Evolutionary conservation across 2,113 vertebrate species (phyloP).

Genomic region (Arothron firmamentum): DNA sequence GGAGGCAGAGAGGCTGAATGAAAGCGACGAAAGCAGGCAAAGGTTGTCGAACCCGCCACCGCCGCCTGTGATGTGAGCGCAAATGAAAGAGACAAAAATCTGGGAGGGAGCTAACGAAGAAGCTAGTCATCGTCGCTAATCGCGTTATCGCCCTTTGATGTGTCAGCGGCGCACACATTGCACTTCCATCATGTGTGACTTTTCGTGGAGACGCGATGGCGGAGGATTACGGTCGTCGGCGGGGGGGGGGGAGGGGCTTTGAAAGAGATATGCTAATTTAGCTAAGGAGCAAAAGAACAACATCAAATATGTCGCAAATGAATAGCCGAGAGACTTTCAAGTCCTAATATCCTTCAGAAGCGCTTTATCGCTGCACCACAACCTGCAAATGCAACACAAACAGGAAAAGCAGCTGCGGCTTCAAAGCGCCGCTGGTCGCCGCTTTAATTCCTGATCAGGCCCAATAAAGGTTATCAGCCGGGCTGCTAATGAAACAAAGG

Average conservation of each 20-base stretch:
- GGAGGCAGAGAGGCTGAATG: constrained; percentile 44
- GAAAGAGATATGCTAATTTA: constrained; percentile 97
- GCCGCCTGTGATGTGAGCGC: constrained; percentile 36
- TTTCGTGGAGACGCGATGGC: constrained; percentile 87
- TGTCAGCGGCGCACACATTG: constrained; percentile 87
- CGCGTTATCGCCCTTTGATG: constrained; percentile 86
- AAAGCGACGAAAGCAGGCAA: constrained; percentile 38
- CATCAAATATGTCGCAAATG: constrained; percentile 95
- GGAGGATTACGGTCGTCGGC: constrained; percentile 86
- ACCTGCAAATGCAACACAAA: constrained; percentile 86
- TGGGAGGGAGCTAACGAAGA: constrained; percentile 72
- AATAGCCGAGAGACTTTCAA: constrained; percentile 96
- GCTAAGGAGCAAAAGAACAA: constrained; percentile 89
- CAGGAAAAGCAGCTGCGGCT: constrained; percentile 84
- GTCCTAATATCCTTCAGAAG: constrained; percentile 93
- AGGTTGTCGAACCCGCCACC: constrained; percentile 49
- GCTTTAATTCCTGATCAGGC: constrained; percentile 90
- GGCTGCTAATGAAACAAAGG: constrained; percentile 88
- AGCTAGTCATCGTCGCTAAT: constrained; percentile 84
- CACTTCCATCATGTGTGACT: constrained; percentile 87
- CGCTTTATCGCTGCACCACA: constrained; percentile 90
- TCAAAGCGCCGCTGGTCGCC: constrained; percentile 84
- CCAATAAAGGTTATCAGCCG: constrained; percentile 95
- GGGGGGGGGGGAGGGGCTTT: constrained; percentile 76
- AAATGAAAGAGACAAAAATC: constrained; percentile 50